Evolutionary conservation across 1,140 invertebrate genomes (phyloP).

Genomic region (Ostrea edulis): DNA sequence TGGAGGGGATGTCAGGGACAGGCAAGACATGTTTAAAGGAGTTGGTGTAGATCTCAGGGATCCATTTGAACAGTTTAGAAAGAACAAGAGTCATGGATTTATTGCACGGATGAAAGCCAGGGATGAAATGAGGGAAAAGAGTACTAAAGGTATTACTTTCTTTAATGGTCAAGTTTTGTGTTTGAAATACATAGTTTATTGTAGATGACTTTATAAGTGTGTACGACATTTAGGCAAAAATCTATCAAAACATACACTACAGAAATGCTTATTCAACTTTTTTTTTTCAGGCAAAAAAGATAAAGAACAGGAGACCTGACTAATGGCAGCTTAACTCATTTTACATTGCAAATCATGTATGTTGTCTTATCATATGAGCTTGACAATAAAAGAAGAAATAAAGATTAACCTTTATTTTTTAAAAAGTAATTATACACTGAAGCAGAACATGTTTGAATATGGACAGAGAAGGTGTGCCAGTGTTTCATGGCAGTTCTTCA

Average conservation of each 20-base stretch:
- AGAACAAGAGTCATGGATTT: constrained; percentile 97
- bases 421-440: too few species aligned
- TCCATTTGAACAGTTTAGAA: constrained; percentile 97
- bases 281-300: constrained; percentile 21
- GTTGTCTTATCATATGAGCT: background rate
- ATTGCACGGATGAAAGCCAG: constrained; percentile 97
- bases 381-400: background rate
- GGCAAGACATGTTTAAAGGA: constrained; percentile 94
- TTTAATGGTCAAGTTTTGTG: background rate
- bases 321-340: background rate
- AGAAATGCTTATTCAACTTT: background rate
- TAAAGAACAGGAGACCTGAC: background rate
- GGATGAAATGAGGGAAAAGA: constrained; percentile 82
- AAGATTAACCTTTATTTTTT: too few species aligned
- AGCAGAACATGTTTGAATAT: too few species aligned
- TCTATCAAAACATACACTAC: too few species aligned
- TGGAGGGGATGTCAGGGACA: constrained; percentile 94
- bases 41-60: constrained; percentile 89
- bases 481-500: too few species aligned
- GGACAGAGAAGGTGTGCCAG: too few species aligned
- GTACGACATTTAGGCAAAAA: too few species aligned
- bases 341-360: background rate
- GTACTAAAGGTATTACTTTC: background rate
- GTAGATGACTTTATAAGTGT: too few species aligned
- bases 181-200: background rate